Percentiles rank a stretch among this genome's conserved stretches.
Conservation (phyloP, 2,113 vertebrate species). For the Campylomormyrus numenius region DNA sequence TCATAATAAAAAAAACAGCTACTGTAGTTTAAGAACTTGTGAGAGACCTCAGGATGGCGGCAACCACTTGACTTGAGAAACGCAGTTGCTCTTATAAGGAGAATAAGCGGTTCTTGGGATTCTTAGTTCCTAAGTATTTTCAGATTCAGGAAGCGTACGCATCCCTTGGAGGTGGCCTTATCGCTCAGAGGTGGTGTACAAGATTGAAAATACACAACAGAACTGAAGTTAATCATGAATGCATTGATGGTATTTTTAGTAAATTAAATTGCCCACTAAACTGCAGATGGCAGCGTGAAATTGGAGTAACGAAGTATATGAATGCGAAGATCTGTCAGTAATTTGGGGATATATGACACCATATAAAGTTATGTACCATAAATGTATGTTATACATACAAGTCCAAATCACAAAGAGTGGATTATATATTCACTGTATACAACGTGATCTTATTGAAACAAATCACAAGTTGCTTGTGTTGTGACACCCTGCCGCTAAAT, state of each 20-base stretch:
- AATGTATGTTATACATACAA: not conserved
- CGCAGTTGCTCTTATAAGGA: not conserved
- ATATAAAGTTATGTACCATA: not conserved
- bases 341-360: not conserved
- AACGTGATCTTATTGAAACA: not conserved
- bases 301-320: not conserved
- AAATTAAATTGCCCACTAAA: not conserved
- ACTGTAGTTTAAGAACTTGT: not conserved
- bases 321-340: not conserved
- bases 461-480: not conserved
- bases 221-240: not conserved
- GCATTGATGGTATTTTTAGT: not conserved
- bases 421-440: not conserved
- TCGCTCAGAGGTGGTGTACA: not conserved
- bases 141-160: not conserved
- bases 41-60: not conserved
- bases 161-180: not conserved
- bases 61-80: not conserved
- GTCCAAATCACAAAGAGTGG: not conserved
- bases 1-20: not conserved
- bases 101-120: not conserved
- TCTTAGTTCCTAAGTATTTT: not conserved
- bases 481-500: not conserved
- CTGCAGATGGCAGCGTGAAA: not conserved
- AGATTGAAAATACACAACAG: not conserved